Conservation (phyloP, 2,113 vertebrate species). For the Perca schrenkii region DNA sequence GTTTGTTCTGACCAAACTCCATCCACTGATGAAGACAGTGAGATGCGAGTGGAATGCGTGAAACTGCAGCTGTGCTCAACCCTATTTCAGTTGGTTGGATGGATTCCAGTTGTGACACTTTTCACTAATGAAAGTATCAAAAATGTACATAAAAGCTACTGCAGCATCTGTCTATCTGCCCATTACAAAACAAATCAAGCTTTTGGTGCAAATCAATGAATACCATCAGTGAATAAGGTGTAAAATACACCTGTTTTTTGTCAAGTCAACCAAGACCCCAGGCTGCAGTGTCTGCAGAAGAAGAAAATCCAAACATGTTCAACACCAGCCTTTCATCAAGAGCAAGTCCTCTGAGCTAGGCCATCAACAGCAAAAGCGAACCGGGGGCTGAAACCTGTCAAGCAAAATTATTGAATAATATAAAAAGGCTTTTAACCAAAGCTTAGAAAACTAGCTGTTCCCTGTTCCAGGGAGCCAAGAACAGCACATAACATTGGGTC, state of each 20-base stretch:
- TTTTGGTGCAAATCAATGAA: neutral
- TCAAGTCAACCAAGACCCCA: neutral
- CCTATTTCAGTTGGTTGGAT: neutral
- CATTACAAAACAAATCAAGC: neutral
- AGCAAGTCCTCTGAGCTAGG: neutral
- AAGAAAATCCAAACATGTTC: neutral
- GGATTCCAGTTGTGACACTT: neutral
- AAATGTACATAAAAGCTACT: neutral
- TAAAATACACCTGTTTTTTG: too few relatives aligned
- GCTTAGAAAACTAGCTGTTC: neutral
- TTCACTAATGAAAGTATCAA: neutral
- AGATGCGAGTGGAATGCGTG: neutral
- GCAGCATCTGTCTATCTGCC: neutral
- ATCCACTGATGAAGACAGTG: neutral
- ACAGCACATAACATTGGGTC: neutral
- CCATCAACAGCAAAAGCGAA: neutral
- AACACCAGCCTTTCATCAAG: too few relatives aligned
- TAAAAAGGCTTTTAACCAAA: neutral
- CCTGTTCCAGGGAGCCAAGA: slow-evolving; percentile 7
- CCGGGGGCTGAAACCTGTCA: neutral
- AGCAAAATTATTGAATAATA: neutral
- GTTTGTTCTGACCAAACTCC: neutral
- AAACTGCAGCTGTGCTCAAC: neutral
- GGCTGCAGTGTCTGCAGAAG: neutral
- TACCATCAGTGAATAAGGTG: neutral